These are phyloP conservation scores for Beaufortia kweichowensis DNA, from an alignment of 2,113 vertebrate genomes.

Conservation along the genomic window DNA sequence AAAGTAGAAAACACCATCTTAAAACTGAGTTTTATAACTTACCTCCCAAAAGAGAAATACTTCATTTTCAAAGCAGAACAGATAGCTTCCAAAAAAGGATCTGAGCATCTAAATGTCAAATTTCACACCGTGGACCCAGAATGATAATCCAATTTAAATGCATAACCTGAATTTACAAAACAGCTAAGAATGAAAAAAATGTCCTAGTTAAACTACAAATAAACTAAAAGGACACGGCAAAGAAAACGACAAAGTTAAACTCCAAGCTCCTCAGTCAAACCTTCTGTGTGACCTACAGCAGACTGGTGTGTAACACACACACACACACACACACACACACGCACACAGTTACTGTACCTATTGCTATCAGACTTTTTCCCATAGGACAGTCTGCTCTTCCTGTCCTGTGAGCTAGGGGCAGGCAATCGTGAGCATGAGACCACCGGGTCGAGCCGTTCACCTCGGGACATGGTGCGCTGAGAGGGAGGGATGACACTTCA, in stretches of 20 bases:
- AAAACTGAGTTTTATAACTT: constrained; percentile 12
- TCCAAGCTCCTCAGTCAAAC: neutral
- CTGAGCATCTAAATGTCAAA: constrained; percentile 18
- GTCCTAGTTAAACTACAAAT: neutral
- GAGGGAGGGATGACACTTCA: constrained; percentile 58
- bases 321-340: constrained; percentile 30
- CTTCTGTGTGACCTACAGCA: neutral
- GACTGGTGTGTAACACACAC: neutral
- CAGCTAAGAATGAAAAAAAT: neutral
- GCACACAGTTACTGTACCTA: constrained; percentile 63
- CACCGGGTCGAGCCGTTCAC: constrained; percentile 61
- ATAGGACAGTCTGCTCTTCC: constrained; percentile 66
- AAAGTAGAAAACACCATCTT: neutral
- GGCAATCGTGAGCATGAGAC: constrained; percentile 64
- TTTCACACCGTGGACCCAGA: neutral
- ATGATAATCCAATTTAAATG: neutral
- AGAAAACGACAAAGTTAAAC: too few species aligned
- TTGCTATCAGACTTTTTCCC: constrained; percentile 63
- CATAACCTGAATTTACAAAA: neutral
- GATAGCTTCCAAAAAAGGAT: constrained; percentile 31
- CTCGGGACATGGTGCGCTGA: constrained; percentile 68
- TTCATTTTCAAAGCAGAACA: constrained; percentile 36
- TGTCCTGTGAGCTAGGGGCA: constrained; percentile 65
- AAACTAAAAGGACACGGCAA: neutral
- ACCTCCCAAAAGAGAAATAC: constrained; percentile 36